phyloP scores from a whole-genome alignment of 2,797 vertebrate species.

The Myoxocephalus aenaeus region DNA sequence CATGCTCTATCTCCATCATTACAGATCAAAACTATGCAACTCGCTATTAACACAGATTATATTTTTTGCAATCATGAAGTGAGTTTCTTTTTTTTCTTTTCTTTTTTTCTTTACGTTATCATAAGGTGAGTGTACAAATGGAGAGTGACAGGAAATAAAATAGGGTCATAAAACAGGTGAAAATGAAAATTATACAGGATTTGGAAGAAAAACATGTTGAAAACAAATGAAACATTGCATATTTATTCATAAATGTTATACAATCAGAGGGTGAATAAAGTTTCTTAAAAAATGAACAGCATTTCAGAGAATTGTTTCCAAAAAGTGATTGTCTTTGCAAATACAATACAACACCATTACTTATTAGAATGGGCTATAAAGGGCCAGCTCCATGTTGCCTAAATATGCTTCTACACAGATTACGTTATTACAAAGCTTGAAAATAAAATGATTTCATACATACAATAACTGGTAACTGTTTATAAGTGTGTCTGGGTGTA shows the following conservation, averaged over 20 bases:
- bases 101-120: constrained; percentile 45
- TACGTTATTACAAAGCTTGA: constrained; percentile 71
- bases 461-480: constrained; percentile 52
- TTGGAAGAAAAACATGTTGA: constrained; percentile 49
- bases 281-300: constrained; percentile 54
- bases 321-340: constrained; percentile 76
- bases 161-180: constrained; percentile 47
- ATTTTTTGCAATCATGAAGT: constrained; percentile 53
- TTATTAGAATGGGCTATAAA: constrained; percentile 66
- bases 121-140: constrained; percentile 55
- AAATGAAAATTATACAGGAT: constrained; percentile 46
- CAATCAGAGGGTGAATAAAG: constrained; percentile 37
- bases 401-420: constrained; percentile 70
- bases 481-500: constrained; percentile 63
- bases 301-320: constrained; percentile 73
- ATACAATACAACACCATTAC: constrained; percentile 65
- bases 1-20: constrained; percentile 52
- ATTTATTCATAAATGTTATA: constrained; percentile 47
- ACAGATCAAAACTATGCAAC: constrained; percentile 60
- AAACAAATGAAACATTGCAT: constrained; percentile 48
- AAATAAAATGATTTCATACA: constrained; percentile 72
- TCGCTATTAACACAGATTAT: constrained; percentile 63
- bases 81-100: constrained; percentile 14
- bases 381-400: constrained; percentile 61
- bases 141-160: constrained; percentile 52